Conservation (phyloP, 2,797 vertebrate species). For the Lemur catta region DNA sequence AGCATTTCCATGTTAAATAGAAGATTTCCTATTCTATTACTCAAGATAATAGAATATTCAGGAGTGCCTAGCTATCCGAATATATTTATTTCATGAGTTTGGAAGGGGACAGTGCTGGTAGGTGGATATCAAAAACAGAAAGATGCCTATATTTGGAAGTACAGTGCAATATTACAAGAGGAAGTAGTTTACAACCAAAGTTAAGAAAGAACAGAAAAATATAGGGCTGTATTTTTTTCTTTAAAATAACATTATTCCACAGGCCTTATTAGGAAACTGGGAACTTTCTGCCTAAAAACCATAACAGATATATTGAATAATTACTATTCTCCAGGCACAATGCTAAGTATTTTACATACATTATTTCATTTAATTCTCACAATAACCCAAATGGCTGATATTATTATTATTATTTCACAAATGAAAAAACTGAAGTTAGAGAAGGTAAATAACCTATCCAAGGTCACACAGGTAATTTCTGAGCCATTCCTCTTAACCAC, state of each 20-base stretch:
- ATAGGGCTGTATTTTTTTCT: neutral
- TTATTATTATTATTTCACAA: neutral
- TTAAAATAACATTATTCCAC: neutral
- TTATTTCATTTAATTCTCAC: neutral
- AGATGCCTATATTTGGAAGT: neutral
- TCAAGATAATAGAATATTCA: neutral
- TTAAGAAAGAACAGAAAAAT: neutral
- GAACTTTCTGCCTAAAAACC: neutral
- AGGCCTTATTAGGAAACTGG: neutral
- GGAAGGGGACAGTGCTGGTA: neutral
- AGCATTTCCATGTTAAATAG: neutral
- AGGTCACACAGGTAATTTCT: neutral
- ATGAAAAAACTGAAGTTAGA: neutral
- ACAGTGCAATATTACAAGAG: neutral
- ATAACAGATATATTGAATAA: neutral
- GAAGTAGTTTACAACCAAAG: neutral
- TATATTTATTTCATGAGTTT: neutral
- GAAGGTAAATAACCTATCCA: neutral
- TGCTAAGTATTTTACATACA: neutral
- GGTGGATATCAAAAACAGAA: neutral
- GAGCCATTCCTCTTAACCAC: neutral
- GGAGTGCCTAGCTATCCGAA: neutral
- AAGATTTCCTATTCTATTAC: neutral
- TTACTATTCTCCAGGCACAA: neutral
- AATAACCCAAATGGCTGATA: neutral